Evolutionary conservation across 2,888 invertebrate genomes (phyloP), one percentile per base, ranked within the genome.

Genomic region (Drosophila nigricruria): DNA sequence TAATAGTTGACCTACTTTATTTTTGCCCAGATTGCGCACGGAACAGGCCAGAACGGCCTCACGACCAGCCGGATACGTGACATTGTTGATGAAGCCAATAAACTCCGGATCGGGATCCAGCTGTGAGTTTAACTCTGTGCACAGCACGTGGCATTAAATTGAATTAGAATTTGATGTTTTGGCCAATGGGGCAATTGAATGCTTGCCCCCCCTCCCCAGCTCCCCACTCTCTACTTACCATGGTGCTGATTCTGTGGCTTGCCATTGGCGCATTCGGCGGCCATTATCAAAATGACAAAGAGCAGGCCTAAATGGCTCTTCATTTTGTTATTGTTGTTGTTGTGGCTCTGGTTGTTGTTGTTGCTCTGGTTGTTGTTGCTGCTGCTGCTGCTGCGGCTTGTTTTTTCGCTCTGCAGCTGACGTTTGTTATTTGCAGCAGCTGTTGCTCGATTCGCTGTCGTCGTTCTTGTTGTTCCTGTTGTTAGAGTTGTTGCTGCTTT

Each of bases 61-160:
- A 58, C 93, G 88, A 23, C 93, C 93, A 32, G 93, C 93, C 49
- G 93, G 93, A 89, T 92, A 93, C 81, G 93, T 93, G 50, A 93
- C 92, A 83, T 93, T 93, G 72, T 91, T 91, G 74, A 93, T 93
- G 54, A 88, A 91, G 72, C 93, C 93, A 65, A 92, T 90, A 81
- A 93, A 93, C 77, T 93, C 93, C 45, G 93, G 93, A 81, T 93
- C 93, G 36, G 92, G 90, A 87, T 93, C 93, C 68, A 91, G 82
- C 72, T 92, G 91, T 71, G 91, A 91, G 72, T 91, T 92, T 59
- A 82, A 82, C 56, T 91, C 91, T 91, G 74, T 62, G 63, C 60
- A 45, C 58, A 54, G 79, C 76, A 77, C 65, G 79, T 70, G 79
- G 76, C 76, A 79, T 70, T 75, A 70, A 63, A 79, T 75, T 79